Base-by-base conservation (phyloP, 1,140 invertebrate genomes). In the Dolichoris vasculosae region DNA sequence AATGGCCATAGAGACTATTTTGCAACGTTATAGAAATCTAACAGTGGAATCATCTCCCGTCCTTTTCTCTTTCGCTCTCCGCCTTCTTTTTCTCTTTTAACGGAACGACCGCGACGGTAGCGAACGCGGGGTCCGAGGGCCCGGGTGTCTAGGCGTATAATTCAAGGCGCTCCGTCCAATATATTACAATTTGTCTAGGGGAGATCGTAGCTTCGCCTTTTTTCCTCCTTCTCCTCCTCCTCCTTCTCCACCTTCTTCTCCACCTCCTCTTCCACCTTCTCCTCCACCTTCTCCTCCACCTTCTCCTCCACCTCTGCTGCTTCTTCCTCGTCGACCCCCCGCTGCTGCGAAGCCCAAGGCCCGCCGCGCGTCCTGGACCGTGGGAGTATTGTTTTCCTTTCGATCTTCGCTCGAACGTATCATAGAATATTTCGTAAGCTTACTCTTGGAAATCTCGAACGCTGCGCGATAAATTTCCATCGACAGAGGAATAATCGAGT, bases 171-270 rank as follows among this genome's bases (percentile, higher is more conserved):
- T 79, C 86, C 85, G 91, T 89, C 89, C 87, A 90, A 93, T 92
- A 91, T 91, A 92, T 92, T 92, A 93, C 88, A 92, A 93, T 92
- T 93, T 92, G 92, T 93, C 92, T 90, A 88, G 88, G 86, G 89
- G 88, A 90, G 89, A 91, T 89, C 86, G 89, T 88, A 85, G 88
- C 81, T 88, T 88, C 48, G 71, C 9, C 71, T 35, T 67, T 82
- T 77, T 40, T 63, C 11, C 26, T 63, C 32, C 85, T 82, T 69
- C 76, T 82, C 84, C 40, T 59, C 43, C n/a, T 23, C 51, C 35
- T 26, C 38, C 69, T 69, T 23, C 64, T 67, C 15, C 38, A 1
- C 17, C 51, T 63, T 35, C 51, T 73, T 82, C 77, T 82, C 35
- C 51, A 59, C 69, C 46, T 2, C 20, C 38, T 79, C 15, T 32